A percentile compares a stretch with the other conserved stretches of the same genome.
phyloP scores from a whole-genome alignment of 2,797 vertebrate genomes.

The Cryptoblepharus egeriae region DNA sequence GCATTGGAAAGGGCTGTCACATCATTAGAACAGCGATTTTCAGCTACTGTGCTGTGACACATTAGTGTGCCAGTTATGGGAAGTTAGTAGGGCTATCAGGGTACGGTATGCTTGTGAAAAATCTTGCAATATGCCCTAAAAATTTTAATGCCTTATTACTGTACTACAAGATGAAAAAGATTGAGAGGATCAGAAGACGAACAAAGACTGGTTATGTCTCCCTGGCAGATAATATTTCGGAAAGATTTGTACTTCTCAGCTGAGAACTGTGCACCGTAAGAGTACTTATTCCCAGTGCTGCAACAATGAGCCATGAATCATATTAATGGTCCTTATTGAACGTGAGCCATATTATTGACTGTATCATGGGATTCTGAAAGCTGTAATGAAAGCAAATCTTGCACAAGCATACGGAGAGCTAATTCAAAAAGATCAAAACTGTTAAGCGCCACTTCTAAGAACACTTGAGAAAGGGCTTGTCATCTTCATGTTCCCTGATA shows the following conservation, averaged over 20 bases:
- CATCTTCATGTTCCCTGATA: neutral
- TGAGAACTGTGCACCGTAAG: neutral
- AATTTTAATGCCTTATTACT: no score
- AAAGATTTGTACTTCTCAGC: neutral
- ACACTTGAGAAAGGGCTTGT: neutral
- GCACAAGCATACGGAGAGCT: neutral
- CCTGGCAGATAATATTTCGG: neutral
- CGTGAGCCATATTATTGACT: neutral
- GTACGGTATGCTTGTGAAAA: no score
- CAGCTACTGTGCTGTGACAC: no score
- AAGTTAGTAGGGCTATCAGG: no score
- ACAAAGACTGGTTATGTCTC: neutral
- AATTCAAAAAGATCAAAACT: neutral
- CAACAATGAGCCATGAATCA: neutral
- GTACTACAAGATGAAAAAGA: no score
- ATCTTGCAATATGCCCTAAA: no score
- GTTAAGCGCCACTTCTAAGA: neutral
- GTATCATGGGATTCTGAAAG: neutral
- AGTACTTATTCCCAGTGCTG: neutral
- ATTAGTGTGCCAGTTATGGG: no score
- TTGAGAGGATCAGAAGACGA: neutral
- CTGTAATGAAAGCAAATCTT: neutral
- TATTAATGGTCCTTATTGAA: conserved; percentile 9
- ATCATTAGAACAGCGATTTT: no score
- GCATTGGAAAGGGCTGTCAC: no score